phyloP scores from a whole-genome alignment of 23 tunicate species.

The Oikopleura albicans region DNA sequence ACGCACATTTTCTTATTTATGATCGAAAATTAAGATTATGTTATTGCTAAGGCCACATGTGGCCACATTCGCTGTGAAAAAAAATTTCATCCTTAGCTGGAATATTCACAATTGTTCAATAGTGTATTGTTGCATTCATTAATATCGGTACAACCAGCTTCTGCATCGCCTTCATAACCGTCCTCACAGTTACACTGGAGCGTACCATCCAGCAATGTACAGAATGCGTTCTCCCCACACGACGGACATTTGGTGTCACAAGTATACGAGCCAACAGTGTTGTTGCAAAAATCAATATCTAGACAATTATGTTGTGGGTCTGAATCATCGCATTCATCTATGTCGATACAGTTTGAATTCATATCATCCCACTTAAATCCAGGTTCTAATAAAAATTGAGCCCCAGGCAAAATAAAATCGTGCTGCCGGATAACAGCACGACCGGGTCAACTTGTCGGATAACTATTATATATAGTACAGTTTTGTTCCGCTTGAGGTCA shows the following conservation, averaged over 20 bases:
- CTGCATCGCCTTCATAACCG: neutral
- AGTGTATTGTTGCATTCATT: neutral
- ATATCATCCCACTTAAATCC: neutral
- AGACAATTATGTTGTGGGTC: neutral
- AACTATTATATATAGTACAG: too few species aligned
- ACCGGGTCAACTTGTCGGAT: too few species aligned
- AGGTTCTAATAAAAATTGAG: too few species aligned
- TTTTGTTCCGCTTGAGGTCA: too few species aligned
- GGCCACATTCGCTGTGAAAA: too few species aligned
- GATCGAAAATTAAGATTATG: too few species aligned
- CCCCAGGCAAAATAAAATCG: too few species aligned
- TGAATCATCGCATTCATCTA: neutral
- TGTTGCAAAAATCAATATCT: neutral
- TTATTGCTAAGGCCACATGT: too few species aligned
- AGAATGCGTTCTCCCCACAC: too few species aligned
- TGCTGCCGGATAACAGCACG: too few species aligned
- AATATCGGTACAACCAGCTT: neutral
- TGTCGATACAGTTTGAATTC: neutral
- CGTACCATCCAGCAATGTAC: neutral
- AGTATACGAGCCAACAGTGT: neutral
- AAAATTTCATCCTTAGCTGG: too few species aligned
- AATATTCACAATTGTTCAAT: neutral
- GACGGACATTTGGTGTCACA: neutral
- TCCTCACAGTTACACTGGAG: neutral
- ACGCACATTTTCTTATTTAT: too few species aligned